Conservation (phyloP, 2,113 vertebrate species). For the Cathartes aura region DNA sequence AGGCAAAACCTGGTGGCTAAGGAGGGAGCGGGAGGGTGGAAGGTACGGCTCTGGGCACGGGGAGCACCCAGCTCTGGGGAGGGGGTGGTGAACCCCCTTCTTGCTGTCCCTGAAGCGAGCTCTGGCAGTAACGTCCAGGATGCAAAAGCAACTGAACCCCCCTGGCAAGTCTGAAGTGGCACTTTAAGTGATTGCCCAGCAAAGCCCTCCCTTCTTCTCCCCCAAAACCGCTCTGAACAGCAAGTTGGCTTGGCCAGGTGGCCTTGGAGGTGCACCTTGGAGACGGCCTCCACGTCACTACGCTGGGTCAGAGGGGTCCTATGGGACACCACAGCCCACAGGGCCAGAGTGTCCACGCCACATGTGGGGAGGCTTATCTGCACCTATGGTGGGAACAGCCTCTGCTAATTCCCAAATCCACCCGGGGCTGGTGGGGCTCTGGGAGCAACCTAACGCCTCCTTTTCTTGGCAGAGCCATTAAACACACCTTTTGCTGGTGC, state of each 20-base stretch:
- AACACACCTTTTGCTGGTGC: background rate
- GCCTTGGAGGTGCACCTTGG: background rate
- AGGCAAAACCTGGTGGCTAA: background rate
- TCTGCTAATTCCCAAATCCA: background rate
- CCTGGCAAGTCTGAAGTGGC: background rate
- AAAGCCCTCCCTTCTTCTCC: background rate
- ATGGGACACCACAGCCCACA: background rate
- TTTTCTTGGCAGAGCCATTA: background rate
- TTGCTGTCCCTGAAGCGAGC: background rate
- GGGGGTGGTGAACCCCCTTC: background rate
- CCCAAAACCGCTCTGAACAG: background rate
- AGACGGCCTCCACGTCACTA: background rate
- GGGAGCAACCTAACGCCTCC: background rate
- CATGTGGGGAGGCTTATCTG: background rate
- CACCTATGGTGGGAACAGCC: background rate
- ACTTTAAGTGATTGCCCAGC: background rate
- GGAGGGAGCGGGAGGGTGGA: background rate
- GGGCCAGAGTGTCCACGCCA: background rate
- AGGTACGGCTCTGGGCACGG: background rate
- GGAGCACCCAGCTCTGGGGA: background rate
- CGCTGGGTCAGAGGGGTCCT: background rate
- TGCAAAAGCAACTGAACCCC: background rate
- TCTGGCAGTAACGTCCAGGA: background rate
- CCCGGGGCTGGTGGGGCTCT: fast-evolving
- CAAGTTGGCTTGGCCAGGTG: background rate